Conservation (phyloP, 2,888 invertebrate genomes). For the Tiphia femorata region DNA sequence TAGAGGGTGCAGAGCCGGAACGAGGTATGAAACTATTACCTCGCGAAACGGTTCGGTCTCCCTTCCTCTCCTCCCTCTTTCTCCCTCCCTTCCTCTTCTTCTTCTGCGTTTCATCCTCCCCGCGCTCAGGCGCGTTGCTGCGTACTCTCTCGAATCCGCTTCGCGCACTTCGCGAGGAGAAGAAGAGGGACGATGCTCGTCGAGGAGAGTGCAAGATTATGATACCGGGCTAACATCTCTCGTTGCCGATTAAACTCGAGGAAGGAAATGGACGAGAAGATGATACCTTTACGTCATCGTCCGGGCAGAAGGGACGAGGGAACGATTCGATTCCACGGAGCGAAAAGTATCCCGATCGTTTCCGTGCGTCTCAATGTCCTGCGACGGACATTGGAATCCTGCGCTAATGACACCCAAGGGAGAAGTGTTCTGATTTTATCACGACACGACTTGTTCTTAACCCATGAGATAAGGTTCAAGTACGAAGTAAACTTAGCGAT, state of each 20-base stretch:
- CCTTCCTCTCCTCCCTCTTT: conserved; percentile 10
- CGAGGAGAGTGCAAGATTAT: conserved; percentile 30
- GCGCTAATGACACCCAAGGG: no score
- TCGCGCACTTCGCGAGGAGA: conserved; percentile 31
- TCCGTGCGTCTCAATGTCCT: not conserved
- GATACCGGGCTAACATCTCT: conserved; percentile 34
- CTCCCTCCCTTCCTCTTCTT: conserved; percentile 12
- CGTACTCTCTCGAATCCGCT: conserved; percentile 29
- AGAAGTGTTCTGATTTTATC: no score
- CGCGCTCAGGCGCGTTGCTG: conserved; percentile 39
- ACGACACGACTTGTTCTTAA: no score
- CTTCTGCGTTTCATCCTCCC: conserved; percentile 1
- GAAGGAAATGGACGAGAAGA: conserved; percentile 30
- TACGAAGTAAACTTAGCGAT: no score
- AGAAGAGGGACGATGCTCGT: conserved; percentile 33
- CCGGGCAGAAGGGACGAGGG: not conserved
- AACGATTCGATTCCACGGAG: no score
- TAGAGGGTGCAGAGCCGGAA: conserved; percentile 69
- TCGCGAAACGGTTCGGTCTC: conserved; percentile 58
- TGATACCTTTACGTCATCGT: not conserved
- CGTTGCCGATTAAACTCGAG: conserved; percentile 7
- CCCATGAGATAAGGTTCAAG: no score
- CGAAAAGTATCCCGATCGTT: no score
- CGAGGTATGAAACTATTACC: conserved; percentile 69
- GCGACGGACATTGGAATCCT: not conserved